phyloP scores from a whole-genome alignment of 2,888 invertebrate genomes.

The Malthinus seriepunctatus region DNA sequence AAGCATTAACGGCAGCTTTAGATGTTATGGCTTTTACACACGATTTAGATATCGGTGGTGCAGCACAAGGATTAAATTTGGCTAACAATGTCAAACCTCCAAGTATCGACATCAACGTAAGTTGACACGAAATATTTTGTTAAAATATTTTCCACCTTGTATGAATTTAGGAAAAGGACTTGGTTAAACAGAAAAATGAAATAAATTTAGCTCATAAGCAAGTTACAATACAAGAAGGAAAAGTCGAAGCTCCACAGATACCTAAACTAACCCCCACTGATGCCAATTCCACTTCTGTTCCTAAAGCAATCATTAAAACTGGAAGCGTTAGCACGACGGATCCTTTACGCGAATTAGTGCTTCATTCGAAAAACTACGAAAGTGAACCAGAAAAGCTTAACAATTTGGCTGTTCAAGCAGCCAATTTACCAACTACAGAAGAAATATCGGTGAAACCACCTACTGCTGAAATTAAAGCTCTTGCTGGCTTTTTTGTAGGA shows the following conservation, averaged over 20 bases:
- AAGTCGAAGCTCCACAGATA: constrained; percentile 7
- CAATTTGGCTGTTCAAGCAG: constrained; percentile 64
- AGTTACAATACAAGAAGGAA: constrained; percentile 9
- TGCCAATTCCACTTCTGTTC: neutral
- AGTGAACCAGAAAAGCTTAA: constrained; percentile 57
- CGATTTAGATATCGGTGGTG: constrained; percentile 55
- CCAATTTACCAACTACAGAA: constrained; percentile 61
- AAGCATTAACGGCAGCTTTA: constrained; percentile 74
- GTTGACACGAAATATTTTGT: constrained; percentile 4
- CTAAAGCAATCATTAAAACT: neutral
- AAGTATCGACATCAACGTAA: neutral
- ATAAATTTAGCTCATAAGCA: constrained; percentile 4
- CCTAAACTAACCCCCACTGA: constrained; percentile 20
- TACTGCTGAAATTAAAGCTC: constrained; percentile 44
- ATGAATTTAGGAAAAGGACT: constrained; percentile 1
- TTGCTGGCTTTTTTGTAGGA: constrained; percentile 52
- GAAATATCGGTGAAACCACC: constrained; percentile 41
- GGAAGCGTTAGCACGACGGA: constrained; percentile 47
- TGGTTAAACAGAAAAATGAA: neutral
- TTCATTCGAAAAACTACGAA: constrained; percentile 58
- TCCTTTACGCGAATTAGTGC: constrained; percentile 66
- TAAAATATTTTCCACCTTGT: neutral
- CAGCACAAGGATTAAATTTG: constrained; percentile 44
- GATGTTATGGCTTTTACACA: constrained; percentile 84
- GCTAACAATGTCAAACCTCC: constrained; percentile 38